These are phyloP conservation scores for Xanthia togata DNA, from an alignment of 2,888 invertebrate species.

Conservation along the genomic window DNA sequence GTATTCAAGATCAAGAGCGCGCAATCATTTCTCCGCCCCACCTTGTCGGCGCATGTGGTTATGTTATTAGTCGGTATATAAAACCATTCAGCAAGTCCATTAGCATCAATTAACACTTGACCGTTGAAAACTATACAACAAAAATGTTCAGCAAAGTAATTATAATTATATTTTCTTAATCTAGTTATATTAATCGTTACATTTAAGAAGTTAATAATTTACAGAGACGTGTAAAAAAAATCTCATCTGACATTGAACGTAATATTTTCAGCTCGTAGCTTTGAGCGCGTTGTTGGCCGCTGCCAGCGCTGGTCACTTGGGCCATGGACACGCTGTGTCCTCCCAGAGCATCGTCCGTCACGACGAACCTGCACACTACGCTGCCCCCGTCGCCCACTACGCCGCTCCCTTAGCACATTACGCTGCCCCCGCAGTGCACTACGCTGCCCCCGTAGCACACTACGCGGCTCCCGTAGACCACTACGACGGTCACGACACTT, in stretches of 20 bases:
- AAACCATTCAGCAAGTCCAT: constrained; percentile 64
- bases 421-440: constrained; percentile 67
- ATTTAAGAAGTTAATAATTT: neutral
- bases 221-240: neutral
- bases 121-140: constrained; percentile 58
- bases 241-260: neutral
- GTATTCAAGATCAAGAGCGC: constrained; percentile 62
- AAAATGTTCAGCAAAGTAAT: constrained; percentile 76
- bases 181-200: neutral
- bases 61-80: constrained; percentile 60
- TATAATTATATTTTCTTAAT: neutral
- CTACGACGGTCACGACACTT: constrained; percentile 69
- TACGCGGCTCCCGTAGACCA: constrained; percentile 68
- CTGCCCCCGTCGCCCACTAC: constrained; percentile 59
- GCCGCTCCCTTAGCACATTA: constrained; percentile 65
- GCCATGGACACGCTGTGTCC: constrained; percentile 66
- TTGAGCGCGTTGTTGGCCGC: constrained; percentile 70
- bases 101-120: constrained; percentile 69
- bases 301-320: constrained; percentile 75
- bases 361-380: constrained; percentile 65
- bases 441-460: constrained; percentile 66
- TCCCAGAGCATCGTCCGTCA: constrained; percentile 65
- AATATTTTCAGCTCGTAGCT: constrained; percentile 56
- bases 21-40: constrained; percentile 67
- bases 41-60: constrained; percentile 44